Evolutionary conservation across 2,113 vertebrate species (phyloP), one percentile per base, ranked within the genome.

Genomic region (Sprattus sprattus): DNA sequence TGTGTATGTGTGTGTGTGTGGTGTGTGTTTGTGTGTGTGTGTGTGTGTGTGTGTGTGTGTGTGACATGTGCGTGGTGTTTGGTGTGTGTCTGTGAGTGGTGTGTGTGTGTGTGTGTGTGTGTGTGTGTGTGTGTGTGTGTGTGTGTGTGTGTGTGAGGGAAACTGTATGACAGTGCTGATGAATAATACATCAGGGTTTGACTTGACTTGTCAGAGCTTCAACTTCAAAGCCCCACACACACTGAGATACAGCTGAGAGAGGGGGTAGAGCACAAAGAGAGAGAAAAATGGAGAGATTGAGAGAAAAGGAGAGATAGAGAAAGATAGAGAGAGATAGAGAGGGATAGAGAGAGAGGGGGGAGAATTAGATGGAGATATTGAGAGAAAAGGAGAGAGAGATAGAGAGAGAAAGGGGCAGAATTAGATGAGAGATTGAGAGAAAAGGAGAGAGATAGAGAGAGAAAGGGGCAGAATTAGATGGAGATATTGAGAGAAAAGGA

Each of bases 131-230:
- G 84, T 83, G 86, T 87, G 87, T 81, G 84, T 78, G 86, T 71
- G 81, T 82, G 85, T 82, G 87, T 45, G 60, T 81, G 82, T 39
- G 83, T 82, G 47, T 82, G 45, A 44, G 85, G 28, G 75, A 85
- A 87, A 88, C 85, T 88, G 89, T 90, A 91, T 60, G 86, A 93
- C 85, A 78, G 91, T 85, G 87, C 90, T 93, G 45, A 91, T 95
- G 93, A 95, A 96, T 96, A 94, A 96, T 95, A 95, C 94, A 95
- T 96, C 94, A 95, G 90, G 49, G 86, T n/a, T n/a, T n/a, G n/a
- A n/a, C 28, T 93, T 94, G 92, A 93, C 94, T 94, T 89, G 93
- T 94, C 94, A 94, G 91, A 94, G 91, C 88, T 88, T 89, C 82
- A 88, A 95, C 94, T 95, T 94, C 94, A 96, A 96, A 95, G 94